A percentile compares a stretch with the other conserved stretches of the same genome.
Evolutionary conservation across 2,113 vertebrate genomes (phyloP).

Genomic region (Bostrychus sinensis): DNA sequence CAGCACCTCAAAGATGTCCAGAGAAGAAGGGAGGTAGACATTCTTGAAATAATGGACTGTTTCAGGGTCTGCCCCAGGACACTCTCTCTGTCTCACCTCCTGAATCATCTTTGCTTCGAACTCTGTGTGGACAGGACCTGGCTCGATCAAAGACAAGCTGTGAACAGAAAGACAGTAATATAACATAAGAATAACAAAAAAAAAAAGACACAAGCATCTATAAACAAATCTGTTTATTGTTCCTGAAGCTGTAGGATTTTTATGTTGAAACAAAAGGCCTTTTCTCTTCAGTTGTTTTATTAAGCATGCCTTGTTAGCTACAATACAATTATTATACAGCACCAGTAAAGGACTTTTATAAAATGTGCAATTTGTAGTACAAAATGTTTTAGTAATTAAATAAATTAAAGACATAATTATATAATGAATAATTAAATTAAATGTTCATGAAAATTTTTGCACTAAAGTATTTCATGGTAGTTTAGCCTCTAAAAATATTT

Average conservation of each 20-base stretch:
- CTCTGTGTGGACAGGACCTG: conserved; percentile 79
- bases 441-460: too few species aligned
- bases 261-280: too few species aligned
- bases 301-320: too few species aligned
- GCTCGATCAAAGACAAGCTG: conserved; percentile 82
- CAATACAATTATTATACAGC: too few species aligned
- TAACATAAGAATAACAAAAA: background rate
- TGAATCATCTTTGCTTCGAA: conserved; percentile 82
- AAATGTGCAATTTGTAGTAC: too few species aligned
- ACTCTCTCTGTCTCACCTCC: conserved; percentile 75
- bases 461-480: too few species aligned
- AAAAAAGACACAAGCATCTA: background rate
- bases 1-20: conserved; percentile 78
- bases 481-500: too few species aligned
- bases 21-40: conserved; percentile 78
- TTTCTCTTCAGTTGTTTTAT: too few species aligned
- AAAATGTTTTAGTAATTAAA: too few species aligned
- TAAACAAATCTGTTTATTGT: background rate
- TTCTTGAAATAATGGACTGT: conserved; percentile 79
- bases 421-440: too few species aligned
- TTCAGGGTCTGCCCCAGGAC: conserved; percentile 66
- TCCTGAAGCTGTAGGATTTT: background rate
- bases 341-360: too few species aligned
- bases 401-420: too few species aligned
- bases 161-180: background rate